Evolutionary conservation across 2,888 invertebrate species (phyloP), one percentile per base, ranked within the genome.

Genomic region (Ceramica pisi): DNA sequence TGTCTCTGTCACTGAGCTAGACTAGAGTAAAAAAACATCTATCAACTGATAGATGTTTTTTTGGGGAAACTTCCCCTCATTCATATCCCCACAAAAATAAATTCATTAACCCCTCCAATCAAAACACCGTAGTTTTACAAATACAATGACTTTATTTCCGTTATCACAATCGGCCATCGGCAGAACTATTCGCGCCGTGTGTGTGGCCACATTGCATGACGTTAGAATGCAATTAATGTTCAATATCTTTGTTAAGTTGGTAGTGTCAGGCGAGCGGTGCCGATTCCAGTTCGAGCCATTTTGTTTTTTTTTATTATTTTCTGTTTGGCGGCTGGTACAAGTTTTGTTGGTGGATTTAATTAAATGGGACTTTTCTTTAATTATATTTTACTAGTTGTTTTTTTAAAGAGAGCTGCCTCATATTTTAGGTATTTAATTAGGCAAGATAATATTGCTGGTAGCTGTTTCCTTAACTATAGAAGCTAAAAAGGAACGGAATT

Each of bases 151-250:
- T 83, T 75, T 63, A 80, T 75, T 73, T 66, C 41, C 23, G 6
- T 31, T 79, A 82, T 84, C 82, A 56, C 14, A 55, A 38, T 38
- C 19, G 44, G 31, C 38, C 16, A 82, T 80, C 75, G 61, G 48
- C 60, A 57, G 16, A 70, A 73, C 31, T 70, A 77, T 82, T 82
- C 55, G 64, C 38, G 53, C 26, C 56, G 64, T 65, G 61, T 80
- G 71, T 83, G 80, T 80, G 67, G 71, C 68, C 56, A 57, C 86
- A 90, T 87, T 86, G 88, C 91, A 90, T 91, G 90, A 85, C 82
- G 85, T 87, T 84, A 83, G 87, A 89, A 86, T 89, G 92, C 91
- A 92, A 92, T 92, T 92, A 92, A 87, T 83, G 84, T 80, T 84
- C 87, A 86, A 87, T 91, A 91, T 89, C 90, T 87, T 68, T 82